Evolutionary conservation across 1,140 invertebrate species (phyloP).

Genomic region (Helicorthomorpha holstii): DNA sequence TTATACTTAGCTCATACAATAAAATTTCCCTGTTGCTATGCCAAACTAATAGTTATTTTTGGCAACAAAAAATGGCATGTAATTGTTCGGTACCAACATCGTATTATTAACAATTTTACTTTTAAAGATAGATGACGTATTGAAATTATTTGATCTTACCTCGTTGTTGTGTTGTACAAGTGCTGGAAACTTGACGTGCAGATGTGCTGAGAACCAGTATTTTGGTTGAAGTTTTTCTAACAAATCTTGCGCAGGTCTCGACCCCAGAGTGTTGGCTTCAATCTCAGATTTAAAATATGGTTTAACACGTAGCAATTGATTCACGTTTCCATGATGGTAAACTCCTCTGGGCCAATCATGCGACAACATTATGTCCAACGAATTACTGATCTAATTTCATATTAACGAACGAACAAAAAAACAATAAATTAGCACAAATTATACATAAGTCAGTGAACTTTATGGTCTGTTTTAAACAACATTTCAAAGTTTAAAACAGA

Average conservation of each 20-base stretch:
- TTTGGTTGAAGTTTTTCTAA: constrained; percentile 57
- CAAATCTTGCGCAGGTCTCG: constrained; percentile 60
- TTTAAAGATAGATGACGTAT: too few species aligned
- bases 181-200: constrained; percentile 91
- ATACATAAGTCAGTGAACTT: too few species aligned
- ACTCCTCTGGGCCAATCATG: constrained; percentile 94
- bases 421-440: not conserved
- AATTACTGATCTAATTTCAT: constrained; percentile 22
- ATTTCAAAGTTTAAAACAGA: too few species aligned
- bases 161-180: constrained; percentile 64
- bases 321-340: constrained; percentile 64
- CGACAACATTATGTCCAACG: constrained; percentile 77
- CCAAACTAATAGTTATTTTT: too few species aligned
- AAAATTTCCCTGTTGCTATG: too few species aligned
- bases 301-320: constrained; percentile 60
- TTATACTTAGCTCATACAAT: too few species aligned
- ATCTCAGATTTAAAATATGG: constrained; percentile 74
- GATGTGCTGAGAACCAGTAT: constrained; percentile 94
- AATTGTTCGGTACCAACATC: too few species aligned
- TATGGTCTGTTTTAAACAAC: too few species aligned
- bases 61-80: too few species aligned
- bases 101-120: too few species aligned
- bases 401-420: not conserved
- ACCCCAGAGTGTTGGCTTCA: constrained; percentile 59
- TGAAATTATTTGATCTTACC: too few species aligned